A percentile compares a stretch with the other conserved stretches of the same genome.
Conservation (phyloP, 2,113 vertebrate genomes). For the Malurus cyaneus region DNA sequence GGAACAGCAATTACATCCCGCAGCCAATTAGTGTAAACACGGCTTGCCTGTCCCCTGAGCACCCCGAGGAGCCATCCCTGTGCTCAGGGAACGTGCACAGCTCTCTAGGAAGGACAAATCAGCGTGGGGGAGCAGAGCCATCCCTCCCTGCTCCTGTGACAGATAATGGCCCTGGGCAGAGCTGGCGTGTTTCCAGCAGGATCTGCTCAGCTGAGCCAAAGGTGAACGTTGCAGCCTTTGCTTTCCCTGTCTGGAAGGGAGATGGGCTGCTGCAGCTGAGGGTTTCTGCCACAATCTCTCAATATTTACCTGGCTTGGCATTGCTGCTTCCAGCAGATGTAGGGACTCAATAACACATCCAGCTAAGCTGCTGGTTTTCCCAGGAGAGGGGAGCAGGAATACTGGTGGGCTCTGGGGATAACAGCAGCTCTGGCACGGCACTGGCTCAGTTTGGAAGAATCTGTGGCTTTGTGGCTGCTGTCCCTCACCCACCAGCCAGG, state of each 20-base stretch:
- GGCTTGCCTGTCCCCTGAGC: not conserved
- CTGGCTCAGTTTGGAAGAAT: not conserved
- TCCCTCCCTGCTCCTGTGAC: not conserved
- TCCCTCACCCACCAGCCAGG: not conserved
- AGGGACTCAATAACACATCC: not conserved
- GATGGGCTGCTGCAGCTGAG: not conserved
- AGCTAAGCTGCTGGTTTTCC: not conserved
- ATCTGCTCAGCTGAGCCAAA: not conserved
- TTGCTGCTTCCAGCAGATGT: not conserved
- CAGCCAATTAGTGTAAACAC: slow-evolving; percentile 7
- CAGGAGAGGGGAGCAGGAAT: not conserved
- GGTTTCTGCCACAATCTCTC: not conserved
- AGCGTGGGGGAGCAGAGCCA: not conserved
- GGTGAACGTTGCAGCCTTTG: not conserved
- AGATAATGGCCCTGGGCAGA: not conserved
- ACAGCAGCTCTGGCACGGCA: not conserved
- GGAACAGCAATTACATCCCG: slow-evolving; percentile 20
- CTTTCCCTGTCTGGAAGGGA: not conserved
- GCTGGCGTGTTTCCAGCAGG: not conserved
- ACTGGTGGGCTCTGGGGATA: not conserved
- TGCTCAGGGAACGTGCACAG: not conserved
- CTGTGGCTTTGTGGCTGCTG: not conserved
- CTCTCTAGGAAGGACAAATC: slow-evolving; percentile 19
- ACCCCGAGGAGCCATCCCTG: not conserved
- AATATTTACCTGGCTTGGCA: not conserved